Conservation (phyloP, 1,140 invertebrate genomes). For the Heliconius hewitsoni region DNA sequence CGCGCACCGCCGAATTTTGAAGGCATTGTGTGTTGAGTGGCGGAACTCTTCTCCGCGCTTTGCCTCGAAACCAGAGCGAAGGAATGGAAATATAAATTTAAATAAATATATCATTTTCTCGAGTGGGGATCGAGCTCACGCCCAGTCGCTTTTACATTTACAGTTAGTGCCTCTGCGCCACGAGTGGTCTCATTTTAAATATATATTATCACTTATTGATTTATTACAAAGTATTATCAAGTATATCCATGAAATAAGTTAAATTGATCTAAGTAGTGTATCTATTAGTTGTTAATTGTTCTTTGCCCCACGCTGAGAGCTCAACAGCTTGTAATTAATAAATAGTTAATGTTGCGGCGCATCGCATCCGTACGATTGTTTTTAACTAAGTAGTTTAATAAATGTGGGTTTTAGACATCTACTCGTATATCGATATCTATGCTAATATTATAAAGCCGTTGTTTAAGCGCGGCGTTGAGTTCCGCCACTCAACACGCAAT, state of each 20-base stretch:
- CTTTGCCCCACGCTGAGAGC: constrained; percentile 42
- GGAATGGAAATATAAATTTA: neutral
- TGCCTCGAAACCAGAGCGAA: neutral
- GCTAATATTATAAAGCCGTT: too few species aligned
- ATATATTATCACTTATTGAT: neutral
- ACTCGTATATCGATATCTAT: neutral
- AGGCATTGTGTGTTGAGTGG: neutral
- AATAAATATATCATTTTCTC: too few species aligned
- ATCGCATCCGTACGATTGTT: constrained; percentile 51
- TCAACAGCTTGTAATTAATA: constrained; percentile 62
- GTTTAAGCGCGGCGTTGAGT: too few species aligned
- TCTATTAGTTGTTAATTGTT: constrained; percentile 40
- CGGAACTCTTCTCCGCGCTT: neutral
- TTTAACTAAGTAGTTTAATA: constrained; percentile 20
- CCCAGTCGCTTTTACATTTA: too few species aligned
- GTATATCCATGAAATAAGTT: neutral
- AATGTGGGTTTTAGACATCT: neutral
- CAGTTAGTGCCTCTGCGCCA: too few species aligned
- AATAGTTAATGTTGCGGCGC: constrained; percentile 60
- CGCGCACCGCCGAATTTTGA: too few species aligned
- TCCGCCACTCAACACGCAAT: too few species aligned
- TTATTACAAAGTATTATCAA: neutral
- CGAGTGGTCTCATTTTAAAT: too few species aligned
- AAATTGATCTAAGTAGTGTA: constrained; percentile 3
- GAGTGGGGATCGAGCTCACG: too few species aligned